Evolutionary conservation across 1,140 invertebrate species (phyloP), one percentile per base, ranked within the genome.

Genomic region (Antheraea pernyi): DNA sequence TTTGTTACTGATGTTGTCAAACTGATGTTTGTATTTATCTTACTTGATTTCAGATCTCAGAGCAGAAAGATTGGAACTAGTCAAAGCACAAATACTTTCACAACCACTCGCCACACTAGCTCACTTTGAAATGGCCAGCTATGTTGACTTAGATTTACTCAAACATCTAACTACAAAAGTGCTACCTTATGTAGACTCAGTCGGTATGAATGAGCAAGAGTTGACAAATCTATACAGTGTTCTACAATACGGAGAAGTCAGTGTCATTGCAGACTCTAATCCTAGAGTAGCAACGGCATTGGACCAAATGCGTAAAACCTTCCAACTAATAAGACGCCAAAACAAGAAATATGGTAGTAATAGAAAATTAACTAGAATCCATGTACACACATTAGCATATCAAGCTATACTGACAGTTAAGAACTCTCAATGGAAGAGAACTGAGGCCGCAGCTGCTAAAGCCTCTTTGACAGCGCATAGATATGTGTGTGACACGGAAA

Each of bases 141-240:
- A 97, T 80, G 95, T 95, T 0, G 97, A 98, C 77, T 86, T 95
- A 42, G 89, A 93, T 62, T 86, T 98, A 8, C 81, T 98, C 0
- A 90, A 93, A 58, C 94, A 97, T 46, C 88, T 98, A 0, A 93
- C 94, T 0, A 91, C 95, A 18, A 93, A 94, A 71, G 94, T 98
- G 0, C 92, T 97, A 65, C 96, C 96, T 0, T 96, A 95, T 88
- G 94, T 96, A 0, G 97, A 98, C 79, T 98, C 97, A n/a, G 91
- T 98, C 8, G 97, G 97, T 0, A 97, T 98, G 96, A 98, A 98
- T 85, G 97, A 98, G 85, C 97, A 96, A 83, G 97, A 98, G 90
- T 91, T 98, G 39, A 95, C 95, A 0, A 98, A 97, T 88, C 83
- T 98, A 0, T 93, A 95, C 64, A 95, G 95, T 80, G 94, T 96